A percentile compares a stretch with the other conserved stretches of the same genome.
Conservation (phyloP, 2,888 invertebrate species). For the Caenorhabditis uteleia region DNA sequence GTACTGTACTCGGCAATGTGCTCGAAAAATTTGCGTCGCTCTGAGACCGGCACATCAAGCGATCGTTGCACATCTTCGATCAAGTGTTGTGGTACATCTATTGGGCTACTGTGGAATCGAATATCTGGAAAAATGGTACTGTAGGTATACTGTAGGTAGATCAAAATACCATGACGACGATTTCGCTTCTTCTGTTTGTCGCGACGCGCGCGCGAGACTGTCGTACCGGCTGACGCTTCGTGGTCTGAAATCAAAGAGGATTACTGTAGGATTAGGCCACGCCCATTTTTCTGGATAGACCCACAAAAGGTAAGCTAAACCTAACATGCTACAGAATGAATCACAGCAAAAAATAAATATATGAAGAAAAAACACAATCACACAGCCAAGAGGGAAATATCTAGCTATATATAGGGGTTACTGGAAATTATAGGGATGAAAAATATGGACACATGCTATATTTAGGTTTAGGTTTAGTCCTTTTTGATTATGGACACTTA, state of each 20-base stretch:
- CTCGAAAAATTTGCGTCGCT: conserved; percentile 68
- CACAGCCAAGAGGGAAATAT: too few relatives aligned
- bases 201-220: conserved; percentile 37
- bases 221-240: conserved; percentile 43
- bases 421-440: too few relatives aligned
- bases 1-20: conserved; percentile 65
- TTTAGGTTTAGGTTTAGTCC: too few relatives aligned
- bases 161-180: conserved; percentile 37
- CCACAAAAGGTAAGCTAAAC: too few relatives aligned
- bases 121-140: conserved; percentile 45
- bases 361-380: too few relatives aligned
- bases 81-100: conserved; percentile 42
- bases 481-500: conserved; percentile 22
- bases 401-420: too few relatives aligned
- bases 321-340: too few relatives aligned
- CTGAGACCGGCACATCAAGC: conserved; percentile 59
- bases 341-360: too few relatives aligned
- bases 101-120: conserved; percentile 66
- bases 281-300: too few relatives aligned
- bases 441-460: too few relatives aligned
- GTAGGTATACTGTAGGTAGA: neutral
- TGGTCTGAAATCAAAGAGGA: conserved; percentile 23
- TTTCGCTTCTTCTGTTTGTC: conserved; percentile 46
- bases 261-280: too few relatives aligned
- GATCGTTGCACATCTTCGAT: conserved; percentile 50